Evolutionary conservation across 1,140 invertebrate genomes (phyloP), one percentile per base, ranked within the genome.

Genomic region (Schmidtea mediterranea): DNA sequence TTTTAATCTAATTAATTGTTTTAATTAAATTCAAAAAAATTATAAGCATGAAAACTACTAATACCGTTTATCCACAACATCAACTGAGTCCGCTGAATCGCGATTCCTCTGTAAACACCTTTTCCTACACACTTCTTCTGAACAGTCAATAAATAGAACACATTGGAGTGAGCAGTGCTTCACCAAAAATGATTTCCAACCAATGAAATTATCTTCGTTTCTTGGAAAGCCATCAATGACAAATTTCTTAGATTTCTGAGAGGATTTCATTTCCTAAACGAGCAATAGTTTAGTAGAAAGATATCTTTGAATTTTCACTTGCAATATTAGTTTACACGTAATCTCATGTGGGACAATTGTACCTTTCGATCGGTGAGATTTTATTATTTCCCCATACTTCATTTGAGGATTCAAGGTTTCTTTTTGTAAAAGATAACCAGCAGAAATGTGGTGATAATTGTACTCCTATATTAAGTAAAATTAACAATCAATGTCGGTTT

Each of bases 291-390:
- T 32, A 6, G 26, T 32, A 10, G 10, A 6, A 6, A 32, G 10
- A 3, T 6, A 6, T 6, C 10, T 32, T 32, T 32, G 26, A 32
- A 6, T 32, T 32, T 51, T 90, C 1, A 80, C 81, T 51, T 76
- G 75, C 58, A 84, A 77, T 16, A 98, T 62, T 9, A 99, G 72
- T 45, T 76, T 77, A 63, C 90, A 97, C 15, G 92, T 98, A 51
- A 98, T 90, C 68, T 86, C 82, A 0, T 97, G 90, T 16, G 92
- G 92, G 0, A 99, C 90, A 55, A 99, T 99, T 49, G 76, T 78
- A 12, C 92, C 92, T 62, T 90, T 79, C 26, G 70, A 73, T 46
- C 98, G 95, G 58, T 90, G 82, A 24, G 70, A 71, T 54, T 92
- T 83, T 47, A 99, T 99, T 39, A 94, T 71, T 57, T 86, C 79